Percentiles rank a stretch among this genome's conserved stretches.
Conservation (phyloP, 2,888 invertebrate genomes). For the Sepiola atlantica region DNA sequence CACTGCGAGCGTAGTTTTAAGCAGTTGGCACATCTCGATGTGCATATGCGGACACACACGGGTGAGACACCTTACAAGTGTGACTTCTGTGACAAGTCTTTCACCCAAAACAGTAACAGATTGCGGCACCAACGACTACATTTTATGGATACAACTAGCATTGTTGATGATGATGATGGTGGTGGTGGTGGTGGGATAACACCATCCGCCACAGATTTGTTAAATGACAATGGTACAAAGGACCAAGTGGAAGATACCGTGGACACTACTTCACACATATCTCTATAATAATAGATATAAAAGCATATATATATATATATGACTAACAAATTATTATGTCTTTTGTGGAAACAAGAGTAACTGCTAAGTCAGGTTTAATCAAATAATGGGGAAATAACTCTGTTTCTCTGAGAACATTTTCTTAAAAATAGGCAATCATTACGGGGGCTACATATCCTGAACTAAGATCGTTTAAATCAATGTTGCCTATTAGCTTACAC, state of each 20-base stretch:
- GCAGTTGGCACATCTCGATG: constrained; percentile 37
- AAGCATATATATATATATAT: background rate
- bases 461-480: background rate
- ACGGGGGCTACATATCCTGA: background rate
- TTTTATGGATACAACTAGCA: constrained; percentile 24
- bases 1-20: constrained; percentile 39
- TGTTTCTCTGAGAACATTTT: background rate
- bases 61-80: constrained; percentile 37
- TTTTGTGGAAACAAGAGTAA: background rate
- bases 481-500: background rate
- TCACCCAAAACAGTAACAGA: constrained; percentile 42
- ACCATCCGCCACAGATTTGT: background rate
- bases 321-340: no score
- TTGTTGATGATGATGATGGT: background rate
- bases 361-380: background rate
- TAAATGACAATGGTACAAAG: background rate
- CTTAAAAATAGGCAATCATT: background rate
- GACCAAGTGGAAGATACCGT: background rate
- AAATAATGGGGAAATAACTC: background rate
- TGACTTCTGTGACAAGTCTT: constrained; percentile 38
- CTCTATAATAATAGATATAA: background rate
- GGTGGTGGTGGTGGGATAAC: background rate
- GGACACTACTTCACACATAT: background rate
- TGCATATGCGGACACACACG: constrained; percentile 38
- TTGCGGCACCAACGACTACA: constrained; percentile 10